Conservation (phyloP, 2,888 invertebrate species). For the Tipula confusa region DNA sequence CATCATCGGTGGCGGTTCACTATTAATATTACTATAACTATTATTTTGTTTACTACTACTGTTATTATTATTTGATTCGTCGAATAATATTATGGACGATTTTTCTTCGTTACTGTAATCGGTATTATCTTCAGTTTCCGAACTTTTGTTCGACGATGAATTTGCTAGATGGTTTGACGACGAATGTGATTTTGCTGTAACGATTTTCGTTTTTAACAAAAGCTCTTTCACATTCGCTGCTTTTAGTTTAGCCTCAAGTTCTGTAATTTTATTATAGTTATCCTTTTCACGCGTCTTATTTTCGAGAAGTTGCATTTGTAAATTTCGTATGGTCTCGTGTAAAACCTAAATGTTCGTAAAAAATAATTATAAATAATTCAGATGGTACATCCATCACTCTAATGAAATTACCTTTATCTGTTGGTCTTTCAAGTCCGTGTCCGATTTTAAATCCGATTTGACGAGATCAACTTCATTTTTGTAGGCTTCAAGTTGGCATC, state of each 20-base stretch:
- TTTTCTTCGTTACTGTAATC: neutral
- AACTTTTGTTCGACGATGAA: conserved; percentile 38
- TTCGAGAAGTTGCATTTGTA: conserved; percentile 49
- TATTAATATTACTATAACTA: conserved; percentile 44
- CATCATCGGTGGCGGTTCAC: neutral
- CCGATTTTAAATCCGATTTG: conserved; percentile 72
- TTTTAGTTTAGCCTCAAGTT: conserved; percentile 46
- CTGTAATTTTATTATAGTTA: conserved; percentile 44
- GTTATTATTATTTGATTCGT: conserved; percentile 14
- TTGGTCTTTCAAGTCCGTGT: conserved; percentile 77
- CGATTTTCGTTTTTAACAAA: conserved; percentile 48
- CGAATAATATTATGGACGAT: neutral
- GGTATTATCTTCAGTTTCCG: conserved; percentile 39
- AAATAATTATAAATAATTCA: neutral
- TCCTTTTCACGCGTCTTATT: conserved; percentile 48
- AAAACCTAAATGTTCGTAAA: conserved; percentile 40
- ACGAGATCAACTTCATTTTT: conserved; percentile 89
- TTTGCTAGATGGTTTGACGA: neutral
- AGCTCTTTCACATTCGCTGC: conserved; percentile 48
- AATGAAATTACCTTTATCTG: conserved; percentile 59
- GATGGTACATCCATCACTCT: neutral
- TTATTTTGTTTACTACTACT: conserved; percentile 39
- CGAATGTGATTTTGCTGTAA: conserved; percentile 39
- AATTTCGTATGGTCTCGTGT: conserved; percentile 50
- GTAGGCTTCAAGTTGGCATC: conserved; percentile 88